Percentiles rank a stretch among this genome's conserved stretches.
phyloP scores from a whole-genome alignment of 2,797 vertebrate species.

The Spinibarbus caldwelli region DNA sequence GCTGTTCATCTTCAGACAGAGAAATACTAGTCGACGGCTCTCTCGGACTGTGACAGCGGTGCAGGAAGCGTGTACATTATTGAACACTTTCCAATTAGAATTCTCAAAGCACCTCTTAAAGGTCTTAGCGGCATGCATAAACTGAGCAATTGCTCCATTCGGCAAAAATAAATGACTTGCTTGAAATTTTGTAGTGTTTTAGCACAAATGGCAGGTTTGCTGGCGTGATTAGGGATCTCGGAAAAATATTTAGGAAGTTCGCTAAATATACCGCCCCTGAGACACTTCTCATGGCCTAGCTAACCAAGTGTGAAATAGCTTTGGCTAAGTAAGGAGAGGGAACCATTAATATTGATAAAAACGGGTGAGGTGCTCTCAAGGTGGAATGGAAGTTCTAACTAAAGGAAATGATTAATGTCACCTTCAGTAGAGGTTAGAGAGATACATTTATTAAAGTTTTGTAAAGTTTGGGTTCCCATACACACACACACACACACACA shows the following conservation, averaged over 20 bases:
- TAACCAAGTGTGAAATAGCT: constrained; percentile 89
- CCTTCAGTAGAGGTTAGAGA: constrained; percentile 74
- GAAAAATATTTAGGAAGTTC: constrained; percentile 81
- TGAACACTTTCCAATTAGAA: constrained; percentile 75
- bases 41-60: constrained; percentile 27
- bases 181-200: constrained; percentile 70
- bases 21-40: constrained; percentile 28
- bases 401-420: constrained; percentile 84
- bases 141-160: constrained; percentile 60
- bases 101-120: constrained; percentile 57
- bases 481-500: too few species aligned
- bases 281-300: constrained; percentile 78
- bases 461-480: constrained; percentile 57
- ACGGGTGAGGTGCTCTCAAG: constrained; percentile 79
- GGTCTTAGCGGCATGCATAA: constrained; percentile 40
- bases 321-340: constrained; percentile 81
- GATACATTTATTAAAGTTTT: constrained; percentile 61
- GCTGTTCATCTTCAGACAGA: constrained; percentile 13
- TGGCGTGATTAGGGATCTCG: constrained; percentile 75
- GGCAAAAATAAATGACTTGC: constrained; percentile 69
- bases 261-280: constrained; percentile 80
- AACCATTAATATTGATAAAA: constrained; percentile 87
- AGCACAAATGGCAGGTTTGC: constrained; percentile 70
- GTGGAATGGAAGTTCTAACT: constrained; percentile 79
- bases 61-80: constrained; percentile 64